Conservation (phyloP, 2,113 vertebrate species). For the Camelus bactrianus region DNA sequence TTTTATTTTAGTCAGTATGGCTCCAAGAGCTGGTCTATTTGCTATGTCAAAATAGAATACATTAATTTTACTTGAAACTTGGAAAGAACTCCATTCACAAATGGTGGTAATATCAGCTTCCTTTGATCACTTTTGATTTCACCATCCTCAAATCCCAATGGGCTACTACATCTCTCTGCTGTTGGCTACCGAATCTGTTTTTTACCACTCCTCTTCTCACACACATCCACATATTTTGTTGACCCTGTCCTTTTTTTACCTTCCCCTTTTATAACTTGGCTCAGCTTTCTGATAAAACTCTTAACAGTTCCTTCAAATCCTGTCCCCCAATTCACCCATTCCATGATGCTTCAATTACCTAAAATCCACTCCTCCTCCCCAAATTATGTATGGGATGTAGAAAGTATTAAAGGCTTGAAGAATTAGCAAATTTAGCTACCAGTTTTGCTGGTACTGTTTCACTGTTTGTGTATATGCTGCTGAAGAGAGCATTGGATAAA, state of each 20-base stretch:
- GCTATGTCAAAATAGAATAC: not conserved
- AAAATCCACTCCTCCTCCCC: not conserved
- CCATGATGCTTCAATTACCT: not conserved
- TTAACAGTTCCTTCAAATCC: not conserved
- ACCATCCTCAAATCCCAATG: not conserved
- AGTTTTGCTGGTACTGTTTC: not conserved
- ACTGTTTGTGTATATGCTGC: not conserved
- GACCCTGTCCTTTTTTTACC: not conserved
- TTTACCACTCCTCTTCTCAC: not conserved
- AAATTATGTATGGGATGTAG: not conserved
- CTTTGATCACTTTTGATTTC: constrained; percentile 40
- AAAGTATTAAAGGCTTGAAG: not conserved
- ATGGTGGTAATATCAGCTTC: not conserved
- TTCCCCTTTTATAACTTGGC: constrained; percentile 33
- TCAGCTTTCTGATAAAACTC: constrained; percentile 14
- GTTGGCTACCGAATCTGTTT: not conserved
- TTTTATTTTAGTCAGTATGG: constrained; percentile 27
- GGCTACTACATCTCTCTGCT: not conserved
- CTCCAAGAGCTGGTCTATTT: constrained; percentile 32
- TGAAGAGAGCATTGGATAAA: not conserved
- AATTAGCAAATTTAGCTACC: not conserved
- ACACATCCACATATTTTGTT: not conserved
- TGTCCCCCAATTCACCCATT: not conserved
- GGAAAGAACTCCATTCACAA: not conserved
- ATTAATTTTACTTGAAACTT: constrained; percentile 55